Evolutionary conservation across 2,113 vertebrate genomes (phyloP).

Genomic region (Peromyscus maniculatus): DNA sequence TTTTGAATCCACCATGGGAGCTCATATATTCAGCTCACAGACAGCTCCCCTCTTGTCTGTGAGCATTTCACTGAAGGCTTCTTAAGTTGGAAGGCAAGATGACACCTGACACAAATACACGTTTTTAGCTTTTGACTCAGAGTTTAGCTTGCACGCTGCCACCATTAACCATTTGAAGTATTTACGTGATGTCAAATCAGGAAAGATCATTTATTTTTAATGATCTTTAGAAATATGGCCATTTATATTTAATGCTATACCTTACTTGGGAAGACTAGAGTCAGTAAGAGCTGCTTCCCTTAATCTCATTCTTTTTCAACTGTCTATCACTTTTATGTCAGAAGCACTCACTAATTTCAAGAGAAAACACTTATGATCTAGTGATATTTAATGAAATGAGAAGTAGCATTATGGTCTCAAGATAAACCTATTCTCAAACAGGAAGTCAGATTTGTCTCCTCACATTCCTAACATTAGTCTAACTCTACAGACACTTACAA

Average conservation of each 20-base stretch:
- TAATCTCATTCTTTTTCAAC: slow-evolving; percentile 51
- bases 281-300: slow-evolving; percentile 22
- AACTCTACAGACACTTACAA: background rate
- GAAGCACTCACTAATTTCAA: slow-evolving; percentile 53
- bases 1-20: slow-evolving; percentile 49
- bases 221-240: slow-evolving; percentile 61
- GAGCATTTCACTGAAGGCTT: slow-evolving; percentile 57
- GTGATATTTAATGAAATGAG: background rate
- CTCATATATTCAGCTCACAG: slow-evolving; percentile 29
- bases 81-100: slow-evolving; percentile 46
- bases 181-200: slow-evolving; percentile 58
- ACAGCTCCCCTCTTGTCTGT: background rate
- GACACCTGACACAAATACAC: slow-evolving; percentile 58
- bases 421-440: background rate
- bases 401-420: background rate
- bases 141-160: slow-evolving; percentile 60
- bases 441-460: background rate
- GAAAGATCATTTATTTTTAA: slow-evolving; percentile 74
- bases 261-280: slow-evolving; percentile 54
- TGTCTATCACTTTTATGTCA: slow-evolving; percentile 52
- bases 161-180: slow-evolving; percentile 49
- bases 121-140: slow-evolving; percentile 47
- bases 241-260: slow-evolving; percentile 74
- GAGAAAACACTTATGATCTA: background rate
- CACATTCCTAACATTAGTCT: background rate